Evolutionary conservation across 2,113 vertebrate species (phyloP).

Genomic region (Poicephalus gulielmi): DNA sequence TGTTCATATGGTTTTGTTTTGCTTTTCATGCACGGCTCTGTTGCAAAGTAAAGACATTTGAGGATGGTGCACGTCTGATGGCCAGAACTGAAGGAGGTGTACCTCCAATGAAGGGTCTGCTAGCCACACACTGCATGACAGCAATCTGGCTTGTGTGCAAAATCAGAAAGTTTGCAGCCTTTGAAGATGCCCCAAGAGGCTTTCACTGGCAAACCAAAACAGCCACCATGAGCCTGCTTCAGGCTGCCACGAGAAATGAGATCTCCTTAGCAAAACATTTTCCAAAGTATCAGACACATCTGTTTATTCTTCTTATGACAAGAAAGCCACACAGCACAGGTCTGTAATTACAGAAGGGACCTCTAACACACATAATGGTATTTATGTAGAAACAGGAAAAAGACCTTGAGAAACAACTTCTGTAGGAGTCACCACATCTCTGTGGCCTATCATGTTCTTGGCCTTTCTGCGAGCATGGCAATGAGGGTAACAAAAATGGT

Average conservation of each 20-base stretch:
- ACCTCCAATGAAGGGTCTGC: neutral
- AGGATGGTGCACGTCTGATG: neutral
- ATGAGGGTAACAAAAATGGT: neutral
- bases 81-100: neutral
- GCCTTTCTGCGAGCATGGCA: neutral
- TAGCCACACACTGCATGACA: neutral
- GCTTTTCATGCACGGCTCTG: neutral
- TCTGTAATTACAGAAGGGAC: neutral
- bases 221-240: neutral
- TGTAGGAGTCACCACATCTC: neutral
- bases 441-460: neutral
- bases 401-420: neutral
- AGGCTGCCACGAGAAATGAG: neutral
- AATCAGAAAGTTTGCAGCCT: neutral
- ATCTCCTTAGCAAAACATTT: neutral
- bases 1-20: neutral
- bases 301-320: neutral
- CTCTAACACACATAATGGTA: neutral
- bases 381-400: neutral
- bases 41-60: neutral
- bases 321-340: neutral
- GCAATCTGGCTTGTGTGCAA: fast-evolving
- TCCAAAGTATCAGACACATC: neutral
- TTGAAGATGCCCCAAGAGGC: neutral
- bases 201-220: neutral